Conservation (phyloP, 2,888 invertebrate genomes). For the Rotaria sp. region DNA sequence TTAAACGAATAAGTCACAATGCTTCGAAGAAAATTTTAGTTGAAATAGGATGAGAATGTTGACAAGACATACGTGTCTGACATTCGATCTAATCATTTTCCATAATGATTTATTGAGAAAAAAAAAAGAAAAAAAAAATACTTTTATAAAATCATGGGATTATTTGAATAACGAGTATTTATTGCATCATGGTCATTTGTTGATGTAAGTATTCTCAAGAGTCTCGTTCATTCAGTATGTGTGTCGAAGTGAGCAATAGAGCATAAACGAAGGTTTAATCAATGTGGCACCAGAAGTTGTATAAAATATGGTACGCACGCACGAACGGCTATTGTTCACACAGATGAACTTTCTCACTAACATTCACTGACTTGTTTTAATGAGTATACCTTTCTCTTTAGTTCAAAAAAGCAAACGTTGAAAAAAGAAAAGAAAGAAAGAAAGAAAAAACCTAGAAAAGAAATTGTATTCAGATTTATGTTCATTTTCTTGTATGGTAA, state of each 20-base stretch:
- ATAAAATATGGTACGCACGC: not conserved
- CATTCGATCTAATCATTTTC: not conserved
- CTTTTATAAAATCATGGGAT: not conserved
- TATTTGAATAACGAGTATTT: not conserved
- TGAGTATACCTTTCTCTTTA: not conserved
- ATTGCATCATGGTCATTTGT: not conserved
- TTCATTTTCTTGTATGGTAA: not conserved
- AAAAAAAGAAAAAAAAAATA: not conserved
- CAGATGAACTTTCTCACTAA: slow-evolving; percentile 7
- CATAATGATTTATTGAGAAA: not conserved
- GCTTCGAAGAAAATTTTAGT: not conserved
- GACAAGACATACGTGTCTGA: not conserved
- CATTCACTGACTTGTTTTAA: slow-evolving; percentile 4
- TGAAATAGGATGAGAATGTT: not conserved
- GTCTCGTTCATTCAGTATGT: not conserved
- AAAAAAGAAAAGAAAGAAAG: not conserved
- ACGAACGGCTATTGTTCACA: not conserved
- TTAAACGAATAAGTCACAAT: no score
- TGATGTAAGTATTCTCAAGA: not conserved
- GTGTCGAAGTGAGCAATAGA: not conserved
- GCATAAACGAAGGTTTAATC: slow-evolving; percentile 7
- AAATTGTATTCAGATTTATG: not conserved
- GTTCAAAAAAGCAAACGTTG: not conserved
- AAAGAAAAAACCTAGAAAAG: no score
- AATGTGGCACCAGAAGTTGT: slow-evolving; percentile 17